Evolutionary conservation across 2,888 invertebrate genomes (phyloP).

Genomic region (Amiota minor): DNA sequence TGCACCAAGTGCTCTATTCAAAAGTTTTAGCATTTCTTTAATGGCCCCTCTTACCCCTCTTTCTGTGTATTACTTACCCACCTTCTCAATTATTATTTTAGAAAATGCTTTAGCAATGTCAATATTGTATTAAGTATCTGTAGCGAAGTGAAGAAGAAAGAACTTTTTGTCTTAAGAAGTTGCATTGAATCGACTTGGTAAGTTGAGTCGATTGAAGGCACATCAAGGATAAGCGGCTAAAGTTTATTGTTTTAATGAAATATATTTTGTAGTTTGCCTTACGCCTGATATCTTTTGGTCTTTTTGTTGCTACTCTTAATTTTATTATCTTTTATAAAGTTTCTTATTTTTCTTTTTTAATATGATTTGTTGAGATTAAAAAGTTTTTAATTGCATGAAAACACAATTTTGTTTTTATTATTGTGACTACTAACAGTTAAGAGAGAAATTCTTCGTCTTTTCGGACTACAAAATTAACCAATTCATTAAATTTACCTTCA

Average conservation of each 20-base stretch:
- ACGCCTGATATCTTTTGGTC: background rate
- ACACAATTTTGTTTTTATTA: constrained; percentile 36
- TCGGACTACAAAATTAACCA: too few species aligned
- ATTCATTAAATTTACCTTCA: constrained; percentile 31
- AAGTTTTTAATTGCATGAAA: constrained; percentile 59
- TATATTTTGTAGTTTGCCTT: constrained; percentile 20
- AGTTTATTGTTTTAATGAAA: constrained; percentile 45
- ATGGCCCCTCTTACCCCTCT: too few species aligned
- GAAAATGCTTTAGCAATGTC: background rate
- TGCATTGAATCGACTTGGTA: background rate
- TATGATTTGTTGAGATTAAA: constrained; percentile 39
- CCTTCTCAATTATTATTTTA: background rate
- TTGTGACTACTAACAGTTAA: constrained; percentile 25
- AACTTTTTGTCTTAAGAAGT: background rate
- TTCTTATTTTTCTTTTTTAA: background rate
- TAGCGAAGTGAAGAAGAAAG: background rate
- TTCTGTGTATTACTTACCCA: too few species aligned
- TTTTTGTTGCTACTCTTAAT: too few species aligned
- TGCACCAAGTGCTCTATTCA: constrained; percentile 11
- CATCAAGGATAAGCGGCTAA: constrained; percentile 24
- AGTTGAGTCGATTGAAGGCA: constrained; percentile 3
- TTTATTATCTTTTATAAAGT: background rate
- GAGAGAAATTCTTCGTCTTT: background rate
- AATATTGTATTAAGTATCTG: background rate
- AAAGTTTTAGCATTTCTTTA: constrained; percentile 2